Evolutionary conservation across 1,140 invertebrate genomes (phyloP).

Genomic region (Hycleus phaleratus): DNA sequence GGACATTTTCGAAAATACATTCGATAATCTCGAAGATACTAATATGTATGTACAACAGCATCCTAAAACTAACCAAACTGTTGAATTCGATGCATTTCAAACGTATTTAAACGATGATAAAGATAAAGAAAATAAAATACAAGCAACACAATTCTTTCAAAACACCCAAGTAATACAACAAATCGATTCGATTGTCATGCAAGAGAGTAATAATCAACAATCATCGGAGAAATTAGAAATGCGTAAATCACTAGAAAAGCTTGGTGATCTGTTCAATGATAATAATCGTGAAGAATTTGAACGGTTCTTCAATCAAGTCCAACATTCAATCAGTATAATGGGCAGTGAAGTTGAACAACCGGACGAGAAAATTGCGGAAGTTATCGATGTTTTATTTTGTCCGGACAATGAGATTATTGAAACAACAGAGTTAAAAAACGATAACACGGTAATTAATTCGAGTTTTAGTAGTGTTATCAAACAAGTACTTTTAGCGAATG

Average conservation of each 20-base stretch:
- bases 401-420: constrained; percentile 11
- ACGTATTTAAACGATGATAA: neutral
- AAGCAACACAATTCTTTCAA: constrained; percentile 1
- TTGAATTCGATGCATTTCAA: constrained; percentile 1
- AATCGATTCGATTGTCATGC: neutral
- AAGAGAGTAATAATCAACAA: neutral
- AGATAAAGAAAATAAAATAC: neutral
- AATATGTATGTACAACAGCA: too few species aligned
- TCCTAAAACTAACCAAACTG: neutral
- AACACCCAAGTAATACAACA: neutral
- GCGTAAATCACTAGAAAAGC: neutral
- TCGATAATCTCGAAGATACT: too few species aligned
- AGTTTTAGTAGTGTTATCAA: constrained; percentile 31
- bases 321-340: constrained; percentile 31
- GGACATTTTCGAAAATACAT: neutral
- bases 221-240: neutral
- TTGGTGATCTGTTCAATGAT: neutral
- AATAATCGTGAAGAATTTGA: constrained; percentile 24
- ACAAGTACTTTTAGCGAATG: constrained; percentile 32
- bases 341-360: constrained; percentile 18
- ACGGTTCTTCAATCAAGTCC: constrained; percentile 31
- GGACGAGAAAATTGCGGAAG: constrained; percentile 17
- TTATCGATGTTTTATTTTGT: constrained; percentile 25
- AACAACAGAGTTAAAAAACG: constrained; percentile 4
- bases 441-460: constrained; percentile 17